Evolutionary conservation across 2,113 vertebrate species (phyloP).

Genomic region (Pagrus major): DNA sequence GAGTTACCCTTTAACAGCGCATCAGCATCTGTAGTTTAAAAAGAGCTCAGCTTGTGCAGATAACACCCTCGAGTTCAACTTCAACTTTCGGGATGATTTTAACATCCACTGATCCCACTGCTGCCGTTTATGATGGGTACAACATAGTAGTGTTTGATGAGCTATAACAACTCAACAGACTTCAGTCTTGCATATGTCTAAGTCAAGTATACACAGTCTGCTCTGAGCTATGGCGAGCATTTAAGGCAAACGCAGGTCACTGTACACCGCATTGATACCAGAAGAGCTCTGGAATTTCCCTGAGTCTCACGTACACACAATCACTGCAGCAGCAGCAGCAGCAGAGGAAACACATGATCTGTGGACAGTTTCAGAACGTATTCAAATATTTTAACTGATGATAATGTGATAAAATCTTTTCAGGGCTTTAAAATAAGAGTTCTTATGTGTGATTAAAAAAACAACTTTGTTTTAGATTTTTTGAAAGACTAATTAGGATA

Average conservation of each 20-base stretch:
- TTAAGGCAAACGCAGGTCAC: constrained; percentile 51
- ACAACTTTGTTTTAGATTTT: no score
- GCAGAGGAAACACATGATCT: background rate
- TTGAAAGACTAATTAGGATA: no score
- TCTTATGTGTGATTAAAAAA: no score
- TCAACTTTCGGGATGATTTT: background rate
- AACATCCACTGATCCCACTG: background rate
- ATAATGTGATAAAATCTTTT: background rate
- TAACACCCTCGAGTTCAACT: background rate
- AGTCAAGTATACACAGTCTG: constrained; percentile 35
- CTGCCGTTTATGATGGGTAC: background rate
- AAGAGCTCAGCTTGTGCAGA: background rate
- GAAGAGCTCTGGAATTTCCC: constrained; percentile 45
- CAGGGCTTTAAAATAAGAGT: no score
- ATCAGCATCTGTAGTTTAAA: background rate
- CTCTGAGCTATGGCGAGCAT: background rate
- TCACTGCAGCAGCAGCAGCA: constrained; percentile 7
- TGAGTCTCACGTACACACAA: constrained; percentile 52
- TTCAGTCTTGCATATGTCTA: constrained; percentile 50
- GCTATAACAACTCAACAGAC: background rate
- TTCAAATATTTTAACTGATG: background rate
- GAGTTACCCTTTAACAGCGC: no score
- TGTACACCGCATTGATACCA: background rate
- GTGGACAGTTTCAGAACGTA: background rate
- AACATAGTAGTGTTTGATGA: background rate